Conservation (phyloP, 2,797 vertebrate genomes). For the Apogon hyalosoma region DNA sequence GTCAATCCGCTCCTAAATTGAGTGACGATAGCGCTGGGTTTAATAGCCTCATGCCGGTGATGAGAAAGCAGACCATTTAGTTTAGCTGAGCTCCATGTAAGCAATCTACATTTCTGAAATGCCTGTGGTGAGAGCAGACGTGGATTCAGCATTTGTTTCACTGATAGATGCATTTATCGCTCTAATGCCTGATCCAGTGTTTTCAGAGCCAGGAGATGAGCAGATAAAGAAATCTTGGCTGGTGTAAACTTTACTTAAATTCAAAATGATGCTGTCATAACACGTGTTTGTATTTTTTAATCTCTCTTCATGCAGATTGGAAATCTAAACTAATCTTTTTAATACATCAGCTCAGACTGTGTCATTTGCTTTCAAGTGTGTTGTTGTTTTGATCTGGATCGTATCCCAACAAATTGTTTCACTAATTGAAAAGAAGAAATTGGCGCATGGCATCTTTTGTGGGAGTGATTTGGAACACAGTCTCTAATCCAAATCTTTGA, state of each 20-base stretch:
- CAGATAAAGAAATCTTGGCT: slow-evolving; percentile 11
- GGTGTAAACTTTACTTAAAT: not conserved
- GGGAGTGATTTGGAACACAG: slow-evolving; percentile 16
- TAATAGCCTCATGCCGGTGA: slow-evolving; percentile 46
- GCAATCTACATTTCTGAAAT: slow-evolving; percentile 62
- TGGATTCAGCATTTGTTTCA: slow-evolving; percentile 60
- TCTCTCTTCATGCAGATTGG: not conserved
- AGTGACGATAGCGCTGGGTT: slow-evolving; percentile 21
- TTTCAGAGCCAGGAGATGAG: not conserved
- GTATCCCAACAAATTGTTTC: slow-evolving; percentile 18
- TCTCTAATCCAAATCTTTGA: not conserved
- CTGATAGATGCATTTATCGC: slow-evolving; percentile 41
- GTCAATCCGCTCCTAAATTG: slow-evolving; percentile 59
- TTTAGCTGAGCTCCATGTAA: slow-evolving; percentile 52
- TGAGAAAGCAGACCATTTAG: slow-evolving; percentile 57
- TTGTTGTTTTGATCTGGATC: slow-evolving; percentile 29
- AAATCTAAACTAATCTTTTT: slow-evolving; percentile 6
- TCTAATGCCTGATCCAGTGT: slow-evolving; percentile 14
- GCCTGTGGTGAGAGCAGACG: slow-evolving; percentile 60
- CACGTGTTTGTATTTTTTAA: not conserved
- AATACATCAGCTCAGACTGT: slow-evolving; percentile 11
- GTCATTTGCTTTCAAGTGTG: slow-evolving; percentile 22
- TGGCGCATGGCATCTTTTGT: slow-evolving; percentile 11
- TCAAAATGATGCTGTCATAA: not conserved
- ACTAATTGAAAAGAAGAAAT: slow-evolving; percentile 32